Percentiles rank a stretch among this genome's conserved stretches.
phyloP scores from a whole-genome alignment of 2,888 invertebrate species.

The Yponomeuta malinellus region DNA sequence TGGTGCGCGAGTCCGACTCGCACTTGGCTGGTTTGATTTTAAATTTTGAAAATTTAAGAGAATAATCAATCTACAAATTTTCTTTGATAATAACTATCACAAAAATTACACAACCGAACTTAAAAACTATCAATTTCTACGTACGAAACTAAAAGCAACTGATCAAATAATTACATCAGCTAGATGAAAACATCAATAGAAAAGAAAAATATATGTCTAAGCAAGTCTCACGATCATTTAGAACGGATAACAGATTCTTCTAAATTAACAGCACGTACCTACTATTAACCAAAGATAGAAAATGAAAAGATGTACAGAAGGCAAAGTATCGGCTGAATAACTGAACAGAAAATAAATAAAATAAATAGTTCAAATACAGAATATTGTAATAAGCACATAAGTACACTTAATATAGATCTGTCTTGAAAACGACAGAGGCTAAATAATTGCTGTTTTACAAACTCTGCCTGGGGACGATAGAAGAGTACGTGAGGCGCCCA shows the following conservation, averaged over 20 bases:
- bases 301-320: not conserved
- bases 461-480: too few relatives aligned
- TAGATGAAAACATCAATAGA: slow-evolving; percentile 5
- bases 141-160: not conserved
- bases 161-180: not conserved
- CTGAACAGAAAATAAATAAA: not conserved
- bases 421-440: too few relatives aligned
- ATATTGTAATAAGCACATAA: too few relatives aligned
- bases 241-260: slow-evolving; percentile 54
- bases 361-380: too few relatives aligned
- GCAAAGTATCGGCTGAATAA: not conserved
- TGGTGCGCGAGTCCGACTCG: too few relatives aligned
- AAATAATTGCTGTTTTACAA: too few relatives aligned
- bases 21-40: too few relatives aligned
- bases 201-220: slow-evolving; percentile 25
- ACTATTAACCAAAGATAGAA: slow-evolving; percentile 37
- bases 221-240: slow-evolving; percentile 53
- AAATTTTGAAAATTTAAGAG: too few relatives aligned
- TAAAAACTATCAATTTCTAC: too few relatives aligned
- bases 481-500: too few relatives aligned
- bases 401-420: too few relatives aligned
- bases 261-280: slow-evolving; percentile 50
- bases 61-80: too few relatives aligned
- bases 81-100: not conserved
- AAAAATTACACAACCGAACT: not conserved